These are phyloP conservation scores for Cladopsammia gracilis DNA, from an alignment of 64 coral and sea anemone species.

Conservation along the genomic window DNA sequence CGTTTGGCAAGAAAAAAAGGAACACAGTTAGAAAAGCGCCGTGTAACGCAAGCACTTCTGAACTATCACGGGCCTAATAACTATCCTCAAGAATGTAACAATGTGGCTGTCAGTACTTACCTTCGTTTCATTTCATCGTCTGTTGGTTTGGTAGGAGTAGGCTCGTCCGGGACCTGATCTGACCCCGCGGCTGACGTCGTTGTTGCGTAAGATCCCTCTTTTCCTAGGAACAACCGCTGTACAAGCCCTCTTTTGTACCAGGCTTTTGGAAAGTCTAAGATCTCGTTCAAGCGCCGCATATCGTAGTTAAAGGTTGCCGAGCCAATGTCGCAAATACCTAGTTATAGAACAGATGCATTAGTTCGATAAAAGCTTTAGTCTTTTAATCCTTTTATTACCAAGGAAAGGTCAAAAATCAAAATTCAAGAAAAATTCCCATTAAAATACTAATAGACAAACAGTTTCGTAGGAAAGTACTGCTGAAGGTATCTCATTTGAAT, in stretches of 20 bases:
- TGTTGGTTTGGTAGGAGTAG: background rate
- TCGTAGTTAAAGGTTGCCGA: constrained; percentile 97
- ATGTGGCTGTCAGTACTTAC: background rate
- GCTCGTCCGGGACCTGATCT: constrained; percentile 29
- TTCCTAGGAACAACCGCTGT: constrained; percentile 92
- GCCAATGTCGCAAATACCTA: constrained; percentile 98
- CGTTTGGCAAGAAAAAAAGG: background rate
- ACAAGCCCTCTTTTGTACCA: constrained; percentile 97
- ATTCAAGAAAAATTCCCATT: too few relatives aligned
- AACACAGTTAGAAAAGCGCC: background rate
- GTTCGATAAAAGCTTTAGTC: background rate
- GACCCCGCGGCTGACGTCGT: constrained; percentile 62
- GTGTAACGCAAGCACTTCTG: too few relatives aligned
- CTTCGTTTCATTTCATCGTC: constrained; percentile 39
- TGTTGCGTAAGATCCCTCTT: constrained; percentile 93
- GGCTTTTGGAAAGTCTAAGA: constrained; percentile 96
- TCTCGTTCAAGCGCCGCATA: constrained; percentile 97
- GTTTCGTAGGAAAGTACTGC: too few relatives aligned
- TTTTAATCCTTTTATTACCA: background rate
- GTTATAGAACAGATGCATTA: background rate
- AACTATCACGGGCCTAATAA: too few relatives aligned
- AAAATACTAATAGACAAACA: too few relatives aligned
- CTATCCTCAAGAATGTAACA: too few relatives aligned
- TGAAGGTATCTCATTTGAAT: too few relatives aligned
- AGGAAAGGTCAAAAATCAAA: background rate